These are phyloP conservation scores for Pedionomus torquatus DNA, from an alignment of 2,113 vertebrate genomes.

Conservation along the genomic window DNA sequence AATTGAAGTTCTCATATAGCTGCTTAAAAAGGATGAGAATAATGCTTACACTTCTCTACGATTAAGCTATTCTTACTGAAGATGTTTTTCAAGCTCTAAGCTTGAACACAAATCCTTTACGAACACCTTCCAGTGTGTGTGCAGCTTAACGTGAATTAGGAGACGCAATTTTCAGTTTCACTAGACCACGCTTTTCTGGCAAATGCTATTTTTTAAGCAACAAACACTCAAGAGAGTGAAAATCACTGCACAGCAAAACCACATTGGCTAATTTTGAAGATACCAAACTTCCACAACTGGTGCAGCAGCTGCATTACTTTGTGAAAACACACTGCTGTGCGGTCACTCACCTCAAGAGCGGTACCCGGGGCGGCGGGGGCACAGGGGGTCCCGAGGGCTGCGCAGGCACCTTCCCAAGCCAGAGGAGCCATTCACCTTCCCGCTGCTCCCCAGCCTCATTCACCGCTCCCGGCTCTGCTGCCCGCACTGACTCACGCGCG, in stretches of 20 bases:
- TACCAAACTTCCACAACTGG: neutral
- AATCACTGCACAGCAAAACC: neutral
- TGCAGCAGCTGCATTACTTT: neutral
- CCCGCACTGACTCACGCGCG: constrained; percentile 50
- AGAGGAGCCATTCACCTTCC: constrained; percentile 67
- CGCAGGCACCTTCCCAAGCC: constrained; percentile 4
- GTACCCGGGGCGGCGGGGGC: neutral
- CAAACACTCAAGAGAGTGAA: neutral
- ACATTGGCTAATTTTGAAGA: neutral
- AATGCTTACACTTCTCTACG: neutral
- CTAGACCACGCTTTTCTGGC: neutral
- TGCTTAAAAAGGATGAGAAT: neutral
- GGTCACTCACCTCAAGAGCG: constrained; percentile 60
- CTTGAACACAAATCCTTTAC: neutral
- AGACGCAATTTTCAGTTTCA: neutral
- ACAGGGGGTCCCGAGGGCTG: neutral
- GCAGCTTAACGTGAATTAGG: neutral
- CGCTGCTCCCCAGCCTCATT: constrained; percentile 64
- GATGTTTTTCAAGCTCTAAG: neutral
- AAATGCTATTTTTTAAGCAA: neutral
- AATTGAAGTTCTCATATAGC: neutral
- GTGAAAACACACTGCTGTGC: neutral
- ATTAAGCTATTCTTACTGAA: neutral
- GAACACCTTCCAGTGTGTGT: constrained; percentile 32
- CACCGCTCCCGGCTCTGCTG: constrained; percentile 43